phyloP scores from a whole-genome alignment of 2,113 vertebrate species.

The Daphoenositta chrysoptera region DNA sequence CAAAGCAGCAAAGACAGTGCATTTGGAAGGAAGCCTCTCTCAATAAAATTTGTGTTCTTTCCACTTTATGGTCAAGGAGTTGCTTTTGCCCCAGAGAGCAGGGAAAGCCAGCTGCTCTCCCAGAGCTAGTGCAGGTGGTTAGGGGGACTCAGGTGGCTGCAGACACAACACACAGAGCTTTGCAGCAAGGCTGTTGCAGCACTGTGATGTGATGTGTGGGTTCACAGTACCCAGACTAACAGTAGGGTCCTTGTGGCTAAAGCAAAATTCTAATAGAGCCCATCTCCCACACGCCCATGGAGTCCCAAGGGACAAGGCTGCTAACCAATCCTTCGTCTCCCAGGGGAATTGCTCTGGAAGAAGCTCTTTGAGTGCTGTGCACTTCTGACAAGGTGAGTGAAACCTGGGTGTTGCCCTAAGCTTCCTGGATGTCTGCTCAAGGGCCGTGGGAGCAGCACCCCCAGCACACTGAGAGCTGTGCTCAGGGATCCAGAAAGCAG shows the following conservation, averaged over 20 bases:
- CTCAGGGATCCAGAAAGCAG: not conserved
- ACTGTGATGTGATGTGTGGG: not conserved
- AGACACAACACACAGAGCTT: not conserved
- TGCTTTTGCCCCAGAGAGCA: not conserved
- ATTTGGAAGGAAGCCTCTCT: not conserved
- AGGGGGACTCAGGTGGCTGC: not conserved
- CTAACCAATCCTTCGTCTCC: not conserved
- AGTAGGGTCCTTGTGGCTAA: not conserved
- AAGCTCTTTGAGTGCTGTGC: not conserved
- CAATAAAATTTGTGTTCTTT: constrained; percentile 22
- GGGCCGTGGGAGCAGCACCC: not conserved
- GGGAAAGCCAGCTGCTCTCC: constrained; percentile 16
- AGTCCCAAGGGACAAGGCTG: not conserved
- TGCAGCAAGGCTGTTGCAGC: not conserved
- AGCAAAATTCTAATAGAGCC: not conserved
- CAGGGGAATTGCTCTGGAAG: not conserved
- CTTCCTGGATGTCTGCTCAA: not conserved
- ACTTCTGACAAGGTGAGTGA: not conserved
- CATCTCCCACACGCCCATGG: fast-evolving
- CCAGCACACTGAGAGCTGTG: not conserved
- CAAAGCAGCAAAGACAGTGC: not conserved
- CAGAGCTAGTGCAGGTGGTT: not conserved
- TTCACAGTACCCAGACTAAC: not conserved
- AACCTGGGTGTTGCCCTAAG: not conserved
- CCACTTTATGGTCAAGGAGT: constrained; percentile 43